A percentile compares a stretch with the other conserved stretches of the same genome.
Evolutionary conservation across 2,888 invertebrate species (phyloP).

Genomic region (Amiota communis): DNA sequence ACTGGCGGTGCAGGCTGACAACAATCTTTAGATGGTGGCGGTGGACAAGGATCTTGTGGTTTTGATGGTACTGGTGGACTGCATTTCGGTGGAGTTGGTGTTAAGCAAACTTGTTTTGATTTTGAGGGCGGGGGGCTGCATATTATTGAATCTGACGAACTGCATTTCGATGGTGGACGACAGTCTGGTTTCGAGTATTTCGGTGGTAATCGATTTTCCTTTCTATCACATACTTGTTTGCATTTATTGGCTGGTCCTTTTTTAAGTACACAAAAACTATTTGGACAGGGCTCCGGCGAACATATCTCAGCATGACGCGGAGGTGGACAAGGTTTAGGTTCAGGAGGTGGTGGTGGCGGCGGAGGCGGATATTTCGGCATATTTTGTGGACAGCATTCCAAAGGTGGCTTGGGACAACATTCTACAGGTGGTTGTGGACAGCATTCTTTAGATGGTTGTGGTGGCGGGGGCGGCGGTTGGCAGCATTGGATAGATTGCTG

Average conservation of each 20-base stretch:
- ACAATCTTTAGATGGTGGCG: background rate
- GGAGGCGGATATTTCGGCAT: background rate
- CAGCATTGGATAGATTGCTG: slow-evolving; percentile 3
- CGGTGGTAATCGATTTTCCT: no score
- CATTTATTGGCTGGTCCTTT: no score
- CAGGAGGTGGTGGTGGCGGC: background rate
- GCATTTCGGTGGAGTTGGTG: background rate
- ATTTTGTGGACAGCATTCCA: background rate
- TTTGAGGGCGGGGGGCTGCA: background rate
- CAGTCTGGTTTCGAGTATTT: background rate
- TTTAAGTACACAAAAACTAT: no score
- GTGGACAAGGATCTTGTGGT: background rate
- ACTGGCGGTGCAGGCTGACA: no score
- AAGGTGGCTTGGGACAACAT: background rate
- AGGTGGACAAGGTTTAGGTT: background rate
- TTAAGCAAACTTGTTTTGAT: background rate
- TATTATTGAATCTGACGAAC: no score
- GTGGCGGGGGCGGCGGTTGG: background rate
- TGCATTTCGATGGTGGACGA: background rate
- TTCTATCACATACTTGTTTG: no score
- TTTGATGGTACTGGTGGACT: background rate
- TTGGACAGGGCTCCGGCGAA: slow-evolving; percentile 3
- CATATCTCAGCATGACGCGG: background rate
- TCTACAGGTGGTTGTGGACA: background rate
- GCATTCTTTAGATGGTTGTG: background rate